Conservation (phyloP, 2,113 vertebrate genomes). For the Carlito syrichta region DNA sequence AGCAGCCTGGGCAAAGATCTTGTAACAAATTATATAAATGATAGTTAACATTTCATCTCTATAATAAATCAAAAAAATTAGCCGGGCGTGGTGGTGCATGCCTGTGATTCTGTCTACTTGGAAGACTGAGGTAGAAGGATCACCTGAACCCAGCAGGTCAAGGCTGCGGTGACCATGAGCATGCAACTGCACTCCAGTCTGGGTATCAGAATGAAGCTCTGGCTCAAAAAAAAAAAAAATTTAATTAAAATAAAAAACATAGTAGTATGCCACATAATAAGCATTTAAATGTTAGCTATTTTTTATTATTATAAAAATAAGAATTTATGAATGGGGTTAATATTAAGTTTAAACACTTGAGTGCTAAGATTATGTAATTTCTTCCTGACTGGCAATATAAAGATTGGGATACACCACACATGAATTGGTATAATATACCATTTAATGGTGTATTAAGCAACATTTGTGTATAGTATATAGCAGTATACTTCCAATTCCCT, state of each 20-base stretch:
- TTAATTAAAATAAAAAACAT: no score
- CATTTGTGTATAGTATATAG: background rate
- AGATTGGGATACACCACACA: background rate
- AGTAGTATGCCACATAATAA: background rate
- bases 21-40: background rate
- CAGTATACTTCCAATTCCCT: background rate
- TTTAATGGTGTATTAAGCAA: background rate
- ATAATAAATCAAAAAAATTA: no score
- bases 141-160: no score
- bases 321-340: background rate
- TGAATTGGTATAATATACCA: background rate
- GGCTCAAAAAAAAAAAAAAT: no score
- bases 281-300: background rate
- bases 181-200: no score
- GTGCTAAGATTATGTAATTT: background rate
- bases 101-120: no score
- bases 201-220: no score
- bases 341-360: background rate
- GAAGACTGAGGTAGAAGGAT: no score
- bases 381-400: background rate
- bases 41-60: background rate
- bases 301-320: conserved; percentile 12
- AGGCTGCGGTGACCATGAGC: no score
- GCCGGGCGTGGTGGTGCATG: no score
- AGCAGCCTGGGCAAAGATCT: no score